A percentile compares a stretch with the other conserved stretches of the same genome.
Evolutionary conservation across 2,888 invertebrate genomes (phyloP).

Genomic region (Drosophila setosimentum): DNA sequence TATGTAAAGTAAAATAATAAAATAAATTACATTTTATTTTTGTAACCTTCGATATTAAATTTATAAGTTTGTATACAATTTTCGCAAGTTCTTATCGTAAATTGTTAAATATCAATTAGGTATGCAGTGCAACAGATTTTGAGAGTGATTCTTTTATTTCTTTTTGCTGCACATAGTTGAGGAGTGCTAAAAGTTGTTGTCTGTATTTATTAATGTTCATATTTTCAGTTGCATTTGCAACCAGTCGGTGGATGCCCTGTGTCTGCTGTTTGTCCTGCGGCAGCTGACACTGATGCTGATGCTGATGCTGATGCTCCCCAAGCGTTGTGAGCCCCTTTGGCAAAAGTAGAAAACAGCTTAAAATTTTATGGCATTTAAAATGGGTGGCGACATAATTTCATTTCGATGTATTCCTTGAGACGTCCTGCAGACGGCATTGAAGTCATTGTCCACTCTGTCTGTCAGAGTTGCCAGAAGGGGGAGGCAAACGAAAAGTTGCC

Average conservation of each 20-base stretch:
- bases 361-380: conserved; percentile 43
- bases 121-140: not conserved
- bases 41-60: not conserved
- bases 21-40: not conserved
- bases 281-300: conserved; percentile 34
- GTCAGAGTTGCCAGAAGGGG: conserved; percentile 12
- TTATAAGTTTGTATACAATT: not conserved
- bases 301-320: conserved; percentile 24
- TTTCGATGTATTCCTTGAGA: conserved; percentile 45
- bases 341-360: conserved; percentile 43
- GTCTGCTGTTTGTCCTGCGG: conserved; percentile 6
- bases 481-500: conserved; percentile 22
- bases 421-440: conserved; percentile 28
- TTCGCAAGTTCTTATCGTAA: not conserved
- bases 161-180: not conserved
- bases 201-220: conserved; percentile 13
- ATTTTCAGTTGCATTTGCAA: conserved; percentile 22
- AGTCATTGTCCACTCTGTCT: conserved; percentile 37
- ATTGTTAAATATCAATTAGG: not conserved
- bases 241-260: conserved; percentile 19
- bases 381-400: conserved; percentile 46
- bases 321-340: not conserved
- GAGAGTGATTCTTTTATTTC: no score
- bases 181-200: conserved; percentile 11
- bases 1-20: not conserved